Percentiles rank a stretch among this genome's conserved stretches.
phyloP scores from a whole-genome alignment of 2,113 vertebrate species.

The Pogonocichla stellata region DNA sequence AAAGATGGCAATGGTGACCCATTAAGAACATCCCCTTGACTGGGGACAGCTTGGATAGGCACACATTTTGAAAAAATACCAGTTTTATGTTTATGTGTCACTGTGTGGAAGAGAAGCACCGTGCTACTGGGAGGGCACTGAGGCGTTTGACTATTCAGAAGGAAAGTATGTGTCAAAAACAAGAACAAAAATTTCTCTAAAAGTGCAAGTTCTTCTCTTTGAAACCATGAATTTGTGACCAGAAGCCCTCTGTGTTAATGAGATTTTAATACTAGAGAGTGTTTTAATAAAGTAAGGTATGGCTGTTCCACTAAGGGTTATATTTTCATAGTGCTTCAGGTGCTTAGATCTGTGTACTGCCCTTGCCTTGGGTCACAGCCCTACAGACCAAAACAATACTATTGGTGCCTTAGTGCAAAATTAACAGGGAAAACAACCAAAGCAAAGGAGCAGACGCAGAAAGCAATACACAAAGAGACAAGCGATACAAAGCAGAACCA shows the following conservation, averaged over 20 bases:
- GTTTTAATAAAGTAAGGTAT: background rate
- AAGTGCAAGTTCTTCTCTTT: background rate
- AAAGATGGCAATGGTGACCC: background rate
- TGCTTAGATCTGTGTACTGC: background rate
- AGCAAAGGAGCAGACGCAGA: conserved; percentile 15
- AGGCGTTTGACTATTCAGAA: background rate
- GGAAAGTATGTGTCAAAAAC: background rate
- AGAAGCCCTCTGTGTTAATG: background rate
- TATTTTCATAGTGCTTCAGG: background rate
- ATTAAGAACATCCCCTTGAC: background rate
- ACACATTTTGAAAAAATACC: background rate
- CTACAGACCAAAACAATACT: background rate
- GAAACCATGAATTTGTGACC: background rate
- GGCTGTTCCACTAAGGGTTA: background rate
- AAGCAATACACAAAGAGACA: conserved; percentile 50
- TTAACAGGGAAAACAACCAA: background rate
- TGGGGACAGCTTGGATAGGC: background rate
- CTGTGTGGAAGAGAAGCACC: background rate
- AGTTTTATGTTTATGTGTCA: background rate
- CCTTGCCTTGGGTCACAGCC: background rate
- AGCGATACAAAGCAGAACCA: conserved; percentile 58
- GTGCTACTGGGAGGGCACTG: background rate
- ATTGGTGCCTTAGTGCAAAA: background rate
- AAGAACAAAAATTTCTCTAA: accelerated
- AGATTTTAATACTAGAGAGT: background rate